A percentile compares a stretch with the other conserved stretches of the same genome.
phyloP scores from a whole-genome alignment of 2,888 invertebrate genomes.

The Trissolcus brochymenae region DNA sequence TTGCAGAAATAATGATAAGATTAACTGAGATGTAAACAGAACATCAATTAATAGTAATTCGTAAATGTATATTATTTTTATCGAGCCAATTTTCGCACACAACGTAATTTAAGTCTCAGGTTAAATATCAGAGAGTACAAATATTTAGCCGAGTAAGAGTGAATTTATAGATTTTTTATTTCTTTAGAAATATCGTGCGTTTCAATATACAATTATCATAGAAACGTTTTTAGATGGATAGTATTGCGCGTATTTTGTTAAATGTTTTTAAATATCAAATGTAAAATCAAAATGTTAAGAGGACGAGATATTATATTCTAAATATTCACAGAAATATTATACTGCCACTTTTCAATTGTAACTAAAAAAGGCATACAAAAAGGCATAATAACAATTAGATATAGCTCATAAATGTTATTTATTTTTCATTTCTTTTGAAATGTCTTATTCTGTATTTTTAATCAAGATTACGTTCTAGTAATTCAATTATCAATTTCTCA shows the following conservation, averaged over 20 bases:
- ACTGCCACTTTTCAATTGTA: conserved; percentile 12
- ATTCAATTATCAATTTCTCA: too few species aligned
- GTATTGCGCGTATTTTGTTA: not conserved
- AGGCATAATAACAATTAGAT: too few species aligned
- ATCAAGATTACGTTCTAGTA: too few species aligned
- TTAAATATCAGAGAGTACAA: conserved; percentile 26
- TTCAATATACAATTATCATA: conserved; percentile 4
- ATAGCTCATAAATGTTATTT: too few species aligned
- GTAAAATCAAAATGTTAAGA: not conserved
- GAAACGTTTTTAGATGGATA: conserved; percentile 1
- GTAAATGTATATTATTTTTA: not conserved
- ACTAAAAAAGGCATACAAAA: not conserved
- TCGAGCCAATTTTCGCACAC: not conserved
- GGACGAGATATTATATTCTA: conserved; percentile 18
- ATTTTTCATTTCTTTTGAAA: too few species aligned
- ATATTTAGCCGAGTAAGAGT: conserved; percentile 22
- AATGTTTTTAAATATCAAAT: not conserved
- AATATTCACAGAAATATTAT: conserved; percentile 6
- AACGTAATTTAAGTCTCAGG: conserved; percentile 27
- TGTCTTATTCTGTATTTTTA: conserved; percentile 4
- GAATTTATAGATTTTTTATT: conserved; percentile 11
- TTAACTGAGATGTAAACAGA: too few species aligned
- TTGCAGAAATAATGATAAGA: too few species aligned
- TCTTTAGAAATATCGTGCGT: not conserved
- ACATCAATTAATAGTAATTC: too few species aligned